Base-by-base conservation (phyloP, 2,113 vertebrate species). In the Muscicapa adusta region DNA sequence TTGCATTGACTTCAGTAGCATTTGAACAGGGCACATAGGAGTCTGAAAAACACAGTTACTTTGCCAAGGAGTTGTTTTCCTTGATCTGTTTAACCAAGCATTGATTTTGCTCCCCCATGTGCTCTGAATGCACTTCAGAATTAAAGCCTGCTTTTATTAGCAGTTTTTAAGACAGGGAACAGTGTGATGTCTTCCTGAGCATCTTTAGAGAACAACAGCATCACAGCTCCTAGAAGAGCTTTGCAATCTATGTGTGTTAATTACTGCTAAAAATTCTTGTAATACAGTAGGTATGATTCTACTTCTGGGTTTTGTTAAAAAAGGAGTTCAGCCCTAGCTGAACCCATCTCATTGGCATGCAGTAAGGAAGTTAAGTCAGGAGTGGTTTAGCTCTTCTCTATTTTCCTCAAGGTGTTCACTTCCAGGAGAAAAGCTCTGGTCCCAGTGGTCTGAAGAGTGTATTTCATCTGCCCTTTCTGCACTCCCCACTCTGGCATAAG, bases 71-170 rank as follows among this genome's bases (percentile, higher is more conserved):
- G 56, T 74, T 93, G 54, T 71, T 96, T 95, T 89, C 51, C 42
- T 88, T 88, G 38, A 74, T 91, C 31, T 65, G 9, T 83, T 89
- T 88, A 56, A 47, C 81, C 67, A 89, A 63, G 90, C 79, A 79
- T 87, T 91, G 81, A 93, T 93, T 91, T 93, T 93, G 25, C 19
- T 97, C 36, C 48, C 42, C 33, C 6, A 45, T 79, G 42, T 85
- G 23, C 60, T 89, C 81, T 91, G 84, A 85, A 89, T 87, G 62
- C 54, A 80, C 73, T 61, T 89, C 67, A 73, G 42, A 91, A 82
- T 92, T 74, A 75, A 71, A 73, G 62, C 28, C 42, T 75, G 34
- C 84, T 94, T 92, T 96, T 85, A 68, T 79, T 92, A 91, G 62
- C 51, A 91, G 34, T 26, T 83, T 81, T 85, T 88, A 90, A 73